Conservation (phyloP, 2,888 invertebrate genomes). For the Diachrysia chrysitis region DNA sequence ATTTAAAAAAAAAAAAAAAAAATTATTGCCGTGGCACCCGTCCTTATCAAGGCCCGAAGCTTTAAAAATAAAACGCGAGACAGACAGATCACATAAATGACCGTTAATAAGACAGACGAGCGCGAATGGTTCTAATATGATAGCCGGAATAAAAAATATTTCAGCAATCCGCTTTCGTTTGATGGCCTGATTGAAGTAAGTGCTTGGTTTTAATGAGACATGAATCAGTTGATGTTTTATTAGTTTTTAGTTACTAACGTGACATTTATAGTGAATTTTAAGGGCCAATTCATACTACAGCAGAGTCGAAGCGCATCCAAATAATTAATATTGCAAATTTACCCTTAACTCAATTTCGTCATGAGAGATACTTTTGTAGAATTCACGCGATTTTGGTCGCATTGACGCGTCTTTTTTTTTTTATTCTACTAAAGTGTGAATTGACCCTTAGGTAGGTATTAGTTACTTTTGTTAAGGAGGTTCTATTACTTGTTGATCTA, state of each 20-base stretch:
- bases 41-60: conserved; percentile 25
- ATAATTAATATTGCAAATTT: too few species aligned
- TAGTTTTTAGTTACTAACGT: background rate
- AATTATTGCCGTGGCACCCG: background rate
- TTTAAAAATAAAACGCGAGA: conserved; percentile 28
- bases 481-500: too few species aligned
- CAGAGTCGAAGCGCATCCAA: too few species aligned
- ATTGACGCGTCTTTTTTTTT: too few species aligned
- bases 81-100: conserved; percentile 59
- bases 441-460: too few species aligned
- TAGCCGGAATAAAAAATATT: conserved; percentile 1
- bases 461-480: too few species aligned
- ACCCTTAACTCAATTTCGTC: too few species aligned
- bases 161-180: background rate
- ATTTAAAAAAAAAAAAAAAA: background rate
- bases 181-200: background rate
- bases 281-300: too few species aligned
- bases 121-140: conserved; percentile 54
- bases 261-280: too few species aligned
- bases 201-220: background rate
- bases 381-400: too few species aligned
- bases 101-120: conserved; percentile 71
- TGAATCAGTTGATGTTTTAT: background rate
- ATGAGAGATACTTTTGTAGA: too few species aligned
- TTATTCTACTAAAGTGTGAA: too few species aligned